Evolutionary conservation across 1,140 invertebrate genomes (phyloP).

Genomic region (Diorhabda sublineata): DNA sequence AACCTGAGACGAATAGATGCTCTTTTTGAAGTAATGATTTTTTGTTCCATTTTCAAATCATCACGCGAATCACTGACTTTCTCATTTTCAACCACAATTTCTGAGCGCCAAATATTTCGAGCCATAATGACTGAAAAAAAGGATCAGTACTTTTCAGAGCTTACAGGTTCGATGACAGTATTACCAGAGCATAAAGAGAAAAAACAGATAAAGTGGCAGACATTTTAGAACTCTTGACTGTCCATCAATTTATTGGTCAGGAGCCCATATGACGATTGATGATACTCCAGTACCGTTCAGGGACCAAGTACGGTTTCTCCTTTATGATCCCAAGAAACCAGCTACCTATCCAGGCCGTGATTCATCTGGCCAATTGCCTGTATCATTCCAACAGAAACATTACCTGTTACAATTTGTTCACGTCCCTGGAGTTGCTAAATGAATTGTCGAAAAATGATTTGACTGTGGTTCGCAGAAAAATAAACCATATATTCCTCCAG

Average conservation of each 20-base stretch:
- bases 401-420: constrained; percentile 38
- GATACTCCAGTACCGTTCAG: constrained; percentile 37
- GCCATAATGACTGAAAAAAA: constrained; percentile 7
- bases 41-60: constrained; percentile 8
- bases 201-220: neutral
- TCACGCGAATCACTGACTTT: neutral
- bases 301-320: constrained; percentile 15
- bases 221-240: constrained; percentile 1
- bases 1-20: neutral
- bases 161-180: neutral
- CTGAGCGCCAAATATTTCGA: constrained; percentile 4
- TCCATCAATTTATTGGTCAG: too few relatives aligned
- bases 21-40: neutral
- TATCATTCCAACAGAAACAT: constrained; percentile 36
- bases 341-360: constrained; percentile 1
- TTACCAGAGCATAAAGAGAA: constrained; percentile 7
- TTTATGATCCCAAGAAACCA: constrained; percentile 19
- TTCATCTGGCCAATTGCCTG: constrained; percentile 23
- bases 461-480: constrained; percentile 39
- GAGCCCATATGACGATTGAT: constrained; percentile 30
- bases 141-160: neutral
- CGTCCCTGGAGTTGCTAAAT: constrained; percentile 34
- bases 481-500: constrained; percentile 34
- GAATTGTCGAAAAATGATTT: constrained; percentile 27
- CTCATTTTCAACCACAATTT: constrained; percentile 1